These are phyloP conservation scores for Eupithecia insigniata DNA, from an alignment of 2,888 invertebrate genomes.

Conservation along the genomic window DNA sequence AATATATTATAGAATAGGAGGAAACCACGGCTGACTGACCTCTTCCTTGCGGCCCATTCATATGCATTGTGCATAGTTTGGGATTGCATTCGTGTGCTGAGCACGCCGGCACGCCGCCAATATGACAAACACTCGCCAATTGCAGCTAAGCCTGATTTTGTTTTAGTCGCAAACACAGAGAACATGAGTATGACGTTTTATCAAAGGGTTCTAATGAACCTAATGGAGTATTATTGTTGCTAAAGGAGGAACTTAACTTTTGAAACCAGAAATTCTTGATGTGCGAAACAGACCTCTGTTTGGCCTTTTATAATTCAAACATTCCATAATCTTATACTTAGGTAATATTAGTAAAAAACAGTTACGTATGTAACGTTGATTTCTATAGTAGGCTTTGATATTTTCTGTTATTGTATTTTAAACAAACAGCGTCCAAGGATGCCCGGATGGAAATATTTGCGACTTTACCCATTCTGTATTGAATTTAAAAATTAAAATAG, in stretches of 20 bases:
- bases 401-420: too few relatives aligned
- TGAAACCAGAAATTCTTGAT: too few relatives aligned
- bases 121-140: constrained; percentile 75
- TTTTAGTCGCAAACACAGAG: constrained; percentile 44
- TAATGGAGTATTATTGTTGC: background rate
- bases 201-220: background rate
- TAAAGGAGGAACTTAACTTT: too few relatives aligned
- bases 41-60: constrained; percentile 61
- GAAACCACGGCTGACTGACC: constrained; percentile 67
- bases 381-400: too few relatives aligned
- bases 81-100: constrained; percentile 66
- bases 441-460: too few relatives aligned
- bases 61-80: constrained; percentile 72
- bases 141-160: constrained; percentile 67
- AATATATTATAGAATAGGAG: constrained; percentile 57
- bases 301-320: too few relatives aligned
- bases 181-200: background rate
- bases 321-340: too few relatives aligned
- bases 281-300: too few relatives aligned
- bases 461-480: constrained; percentile 50
- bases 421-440: too few relatives aligned
- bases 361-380: too few relatives aligned
- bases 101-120: constrained; percentile 63
- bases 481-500: constrained; percentile 46
- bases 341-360: too few relatives aligned